Conservation (phyloP, 2,888 invertebrate species). For the Cephus runcator region DNA sequence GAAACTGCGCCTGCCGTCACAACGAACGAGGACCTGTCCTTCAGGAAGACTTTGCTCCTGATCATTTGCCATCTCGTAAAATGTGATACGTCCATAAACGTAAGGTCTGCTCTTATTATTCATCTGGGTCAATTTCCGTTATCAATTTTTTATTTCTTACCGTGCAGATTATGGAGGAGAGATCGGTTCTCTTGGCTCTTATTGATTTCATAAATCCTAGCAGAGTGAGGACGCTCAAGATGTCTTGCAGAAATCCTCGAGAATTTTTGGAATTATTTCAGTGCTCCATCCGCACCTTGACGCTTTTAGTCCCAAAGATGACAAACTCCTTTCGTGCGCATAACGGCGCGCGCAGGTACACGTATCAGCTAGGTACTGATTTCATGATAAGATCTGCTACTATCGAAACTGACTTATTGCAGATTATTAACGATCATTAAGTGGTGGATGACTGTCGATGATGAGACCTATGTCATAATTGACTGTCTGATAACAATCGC, state of each 20-base stretch:
- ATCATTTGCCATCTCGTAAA: constrained; percentile 44
- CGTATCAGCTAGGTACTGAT: too few relatives aligned
- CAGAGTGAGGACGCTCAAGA: neutral
- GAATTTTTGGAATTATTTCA: constrained; percentile 48
- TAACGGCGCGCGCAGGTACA: constrained; percentile 49
- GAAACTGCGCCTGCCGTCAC: constrained; percentile 37
- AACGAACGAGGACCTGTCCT: constrained; percentile 48
- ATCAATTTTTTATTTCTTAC: too few relatives aligned
- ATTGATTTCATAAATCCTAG: constrained; percentile 41
- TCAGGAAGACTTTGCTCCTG: constrained; percentile 55
- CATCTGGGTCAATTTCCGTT: too few relatives aligned
- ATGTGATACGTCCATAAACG: constrained; percentile 35
- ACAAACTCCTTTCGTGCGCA: constrained; percentile 46
- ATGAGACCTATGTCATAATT: constrained; percentile 30
- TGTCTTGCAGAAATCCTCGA: too few relatives aligned
- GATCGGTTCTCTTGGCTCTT: constrained; percentile 33
- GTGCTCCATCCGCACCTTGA: constrained; percentile 44
- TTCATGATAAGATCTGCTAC: too few relatives aligned
- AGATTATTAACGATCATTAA: constrained; percentile 49
- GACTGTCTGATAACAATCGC: constrained; percentile 42
- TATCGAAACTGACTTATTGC: neutral
- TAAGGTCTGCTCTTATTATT: constrained; percentile 24
- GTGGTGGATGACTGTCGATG: constrained; percentile 32
- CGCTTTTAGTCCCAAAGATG: constrained; percentile 44
- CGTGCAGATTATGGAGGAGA: constrained; percentile 42